Evolutionary conservation across 2,113 vertebrate species (phyloP).

Genomic region (Pedionomus torquatus): DNA sequence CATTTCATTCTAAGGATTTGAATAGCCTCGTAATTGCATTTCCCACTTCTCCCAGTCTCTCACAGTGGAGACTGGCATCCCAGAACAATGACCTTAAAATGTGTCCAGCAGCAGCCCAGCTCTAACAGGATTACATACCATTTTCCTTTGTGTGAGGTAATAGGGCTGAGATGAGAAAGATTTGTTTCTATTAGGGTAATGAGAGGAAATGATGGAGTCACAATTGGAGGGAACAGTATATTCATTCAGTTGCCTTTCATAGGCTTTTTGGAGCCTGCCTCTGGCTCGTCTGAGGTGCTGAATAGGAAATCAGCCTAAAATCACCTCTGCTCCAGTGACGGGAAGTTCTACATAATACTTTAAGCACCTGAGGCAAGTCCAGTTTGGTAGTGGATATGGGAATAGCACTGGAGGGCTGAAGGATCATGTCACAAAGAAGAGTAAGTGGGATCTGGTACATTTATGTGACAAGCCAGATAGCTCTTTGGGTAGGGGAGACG

Average conservation of each 20-base stretch:
- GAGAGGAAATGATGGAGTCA: slow-evolving; percentile 56
- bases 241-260: slow-evolving; percentile 28
- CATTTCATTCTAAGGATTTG: slow-evolving; percentile 65
- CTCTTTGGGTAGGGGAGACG: neutral
- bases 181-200: slow-evolving; percentile 63
- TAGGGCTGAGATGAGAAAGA: slow-evolving; percentile 53
- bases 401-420: neutral
- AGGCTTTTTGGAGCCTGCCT: neutral
- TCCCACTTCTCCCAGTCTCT: slow-evolving; percentile 56
- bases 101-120: slow-evolving; percentile 57
- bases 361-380: neutral
- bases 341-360: slow-evolving; percentile 4
- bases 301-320: slow-evolving; percentile 38
- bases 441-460: neutral
- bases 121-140: slow-evolving; percentile 44
- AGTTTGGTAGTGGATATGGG: neutral
- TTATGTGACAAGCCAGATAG: neutral
- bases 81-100: slow-evolving; percentile 73
- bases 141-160: slow-evolving; percentile 71
- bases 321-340: neutral
- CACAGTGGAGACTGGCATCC: slow-evolving; percentile 44
- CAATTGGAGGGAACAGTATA: slow-evolving; percentile 26
- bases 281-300: neutral
- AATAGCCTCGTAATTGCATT: slow-evolving; percentile 72
- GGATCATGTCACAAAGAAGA: neutral